phyloP scores from a whole-genome alignment of 2,797 vertebrate genomes.

The Onychomys arenicola region DNA sequence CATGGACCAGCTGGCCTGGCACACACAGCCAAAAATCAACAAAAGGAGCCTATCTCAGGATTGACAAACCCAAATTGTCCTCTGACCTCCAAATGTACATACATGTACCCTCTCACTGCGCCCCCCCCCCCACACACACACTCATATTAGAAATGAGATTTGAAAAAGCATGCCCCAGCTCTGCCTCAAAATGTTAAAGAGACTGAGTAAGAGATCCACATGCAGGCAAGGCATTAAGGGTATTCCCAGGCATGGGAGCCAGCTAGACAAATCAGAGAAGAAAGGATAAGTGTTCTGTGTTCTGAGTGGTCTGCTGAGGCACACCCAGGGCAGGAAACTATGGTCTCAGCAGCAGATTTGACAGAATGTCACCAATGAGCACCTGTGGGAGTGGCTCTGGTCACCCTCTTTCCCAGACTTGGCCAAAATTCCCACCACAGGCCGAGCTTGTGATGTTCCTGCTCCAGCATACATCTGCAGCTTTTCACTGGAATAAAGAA shows the following conservation, averaged over 20 bases:
- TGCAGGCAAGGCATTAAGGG: not conserved
- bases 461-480: not conserved
- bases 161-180: not conserved
- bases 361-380: not conserved
- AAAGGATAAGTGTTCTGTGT: not conserved
- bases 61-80: not conserved
- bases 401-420: not conserved
- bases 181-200: not conserved
- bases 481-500: not conserved
- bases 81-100: not conserved
- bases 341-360: not conserved
- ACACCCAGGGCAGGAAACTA: not conserved
- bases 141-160: not conserved
- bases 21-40: not conserved
- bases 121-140: not conserved
- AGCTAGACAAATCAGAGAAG: not conserved
- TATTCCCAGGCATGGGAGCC: not conserved
- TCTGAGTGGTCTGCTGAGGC: not conserved
- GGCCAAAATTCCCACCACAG: not conserved
- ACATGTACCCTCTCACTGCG: not conserved
- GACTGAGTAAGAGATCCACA: not conserved
- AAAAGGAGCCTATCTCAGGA: not conserved
- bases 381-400: accelerated
- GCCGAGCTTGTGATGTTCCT: not conserved
- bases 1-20: too few relatives aligned